Percentiles rank a stretch among this genome's conserved stretches.
Evolutionary conservation across 2,113 vertebrate genomes (phyloP).

Genomic region (Centropus unirufus): DNA sequence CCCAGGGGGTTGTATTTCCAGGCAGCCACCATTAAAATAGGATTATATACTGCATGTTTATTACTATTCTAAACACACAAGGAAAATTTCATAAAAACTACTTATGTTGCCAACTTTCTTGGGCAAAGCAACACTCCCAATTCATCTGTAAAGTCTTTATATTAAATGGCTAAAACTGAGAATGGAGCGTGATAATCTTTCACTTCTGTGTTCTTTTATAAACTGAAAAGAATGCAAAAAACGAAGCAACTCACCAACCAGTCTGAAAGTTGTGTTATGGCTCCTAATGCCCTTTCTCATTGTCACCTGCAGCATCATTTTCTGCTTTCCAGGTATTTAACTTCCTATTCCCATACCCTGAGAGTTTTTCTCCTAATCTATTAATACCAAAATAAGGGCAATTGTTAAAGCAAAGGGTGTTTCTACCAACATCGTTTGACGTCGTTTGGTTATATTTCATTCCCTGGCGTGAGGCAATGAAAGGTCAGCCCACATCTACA

Average conservation of each 20-base stretch:
- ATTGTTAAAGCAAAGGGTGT: background rate
- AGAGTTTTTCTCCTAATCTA: background rate
- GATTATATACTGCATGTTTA: slow-evolving; percentile 16
- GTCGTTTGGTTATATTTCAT: fast-evolving
- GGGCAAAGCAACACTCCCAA: background rate
- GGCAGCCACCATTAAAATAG: slow-evolving; percentile 21
- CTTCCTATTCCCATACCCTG: background rate
- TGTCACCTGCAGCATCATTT: background rate
- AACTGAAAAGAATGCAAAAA: background rate
- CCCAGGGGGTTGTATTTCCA: background rate
- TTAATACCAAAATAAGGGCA: background rate
- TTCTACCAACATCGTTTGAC: background rate
- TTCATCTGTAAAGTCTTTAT: slow-evolving; percentile 14
- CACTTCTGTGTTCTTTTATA: background rate
- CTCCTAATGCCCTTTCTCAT: background rate
- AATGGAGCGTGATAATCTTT: background rate
- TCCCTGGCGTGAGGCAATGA: fast-evolving
- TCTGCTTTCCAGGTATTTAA: background rate
- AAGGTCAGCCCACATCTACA: background rate
- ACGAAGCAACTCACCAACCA: background rate
- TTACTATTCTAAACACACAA: slow-evolving; percentile 47
- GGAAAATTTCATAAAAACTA: slow-evolving; percentile 20
- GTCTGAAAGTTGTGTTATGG: background rate
- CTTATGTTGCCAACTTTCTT: background rate
- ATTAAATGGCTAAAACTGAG: background rate